Evolutionary conservation across 1,140 invertebrate genomes (phyloP).

Genomic region (Harlomillsia oculata): DNA sequence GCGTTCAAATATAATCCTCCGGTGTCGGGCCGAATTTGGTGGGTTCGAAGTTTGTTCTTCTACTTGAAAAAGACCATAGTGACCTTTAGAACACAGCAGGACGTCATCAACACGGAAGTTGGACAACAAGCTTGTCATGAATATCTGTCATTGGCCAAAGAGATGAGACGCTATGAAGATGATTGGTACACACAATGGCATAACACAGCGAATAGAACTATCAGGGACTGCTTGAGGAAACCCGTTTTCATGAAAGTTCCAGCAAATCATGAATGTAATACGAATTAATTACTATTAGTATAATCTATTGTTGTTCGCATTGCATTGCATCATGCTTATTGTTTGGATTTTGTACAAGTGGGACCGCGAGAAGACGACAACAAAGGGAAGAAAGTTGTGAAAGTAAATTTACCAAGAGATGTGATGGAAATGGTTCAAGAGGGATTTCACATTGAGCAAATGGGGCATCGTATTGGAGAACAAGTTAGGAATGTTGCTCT

Average conservation of each 20-base stretch:
- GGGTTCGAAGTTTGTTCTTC: slow-evolving; percentile 65
- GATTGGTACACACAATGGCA: slow-evolving; percentile 54
- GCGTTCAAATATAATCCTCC: slow-evolving; percentile 64
- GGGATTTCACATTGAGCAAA: slow-evolving; percentile 30
- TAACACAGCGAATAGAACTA: slow-evolving; percentile 46
- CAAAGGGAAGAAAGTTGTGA: slow-evolving; percentile 24
- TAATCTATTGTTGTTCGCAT: too few species aligned
- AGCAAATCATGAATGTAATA: slow-evolving; percentile 31
- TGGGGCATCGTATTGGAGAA: slow-evolving; percentile 31
- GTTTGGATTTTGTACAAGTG: slow-evolving; percentile 15
- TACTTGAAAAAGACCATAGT: slow-evolving; percentile 66
- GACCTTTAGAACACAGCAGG: slow-evolving; percentile 60
- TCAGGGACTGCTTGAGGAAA: slow-evolving; percentile 54
- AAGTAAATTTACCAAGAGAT: slow-evolving; percentile 28
- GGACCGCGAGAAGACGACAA: slow-evolving; percentile 16
- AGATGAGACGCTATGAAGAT: slow-evolving; percentile 68
- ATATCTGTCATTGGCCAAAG: slow-evolving; percentile 60
- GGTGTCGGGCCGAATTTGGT: slow-evolving; percentile 68
- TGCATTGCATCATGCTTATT: neutral
- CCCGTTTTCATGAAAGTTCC: slow-evolving; percentile 51
- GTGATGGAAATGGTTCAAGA: slow-evolving; percentile 35
- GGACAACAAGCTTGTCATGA: slow-evolving; percentile 57
- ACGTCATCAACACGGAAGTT: slow-evolving; percentile 62
- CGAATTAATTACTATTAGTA: too few species aligned
- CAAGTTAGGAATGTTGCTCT: slow-evolving; percentile 29